Evolutionary conservation across 2,113 vertebrate species (phyloP).

Genomic region (Micronycteris hirsuta): DNA sequence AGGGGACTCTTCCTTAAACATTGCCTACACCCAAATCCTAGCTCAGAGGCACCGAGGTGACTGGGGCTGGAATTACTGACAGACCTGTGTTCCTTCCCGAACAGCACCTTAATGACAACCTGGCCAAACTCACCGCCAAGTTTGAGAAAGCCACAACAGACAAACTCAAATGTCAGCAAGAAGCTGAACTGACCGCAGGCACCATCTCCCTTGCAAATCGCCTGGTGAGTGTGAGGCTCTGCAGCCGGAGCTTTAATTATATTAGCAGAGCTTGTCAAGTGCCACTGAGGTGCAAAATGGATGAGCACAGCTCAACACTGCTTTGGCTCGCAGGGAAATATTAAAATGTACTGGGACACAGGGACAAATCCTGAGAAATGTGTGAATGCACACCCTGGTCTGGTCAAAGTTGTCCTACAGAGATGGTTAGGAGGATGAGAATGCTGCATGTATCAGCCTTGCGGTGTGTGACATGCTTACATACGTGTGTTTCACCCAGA

Average conservation of each 20-base stretch:
- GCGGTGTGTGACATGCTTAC: fast-evolving
- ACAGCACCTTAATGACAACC: slow-evolving; percentile 93
- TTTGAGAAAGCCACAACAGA: slow-evolving; percentile 94
- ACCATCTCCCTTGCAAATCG: slow-evolving; percentile 95
- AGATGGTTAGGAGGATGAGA: not conserved
- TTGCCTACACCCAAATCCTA: fast-evolving
- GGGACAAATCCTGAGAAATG: not conserved
- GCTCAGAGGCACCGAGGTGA: not conserved
- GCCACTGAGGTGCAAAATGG: not conserved
- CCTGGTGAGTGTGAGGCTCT: slow-evolving; percentile 87
- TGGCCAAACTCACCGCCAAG: slow-evolving; percentile 89
- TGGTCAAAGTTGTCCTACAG: not conserved
- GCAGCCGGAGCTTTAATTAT: not conserved
- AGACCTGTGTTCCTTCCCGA: not conserved
- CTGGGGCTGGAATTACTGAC: not conserved
- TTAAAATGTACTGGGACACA: not conserved
- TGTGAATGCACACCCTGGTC: not conserved
- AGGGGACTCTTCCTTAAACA: not conserved
- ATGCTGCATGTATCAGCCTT: not conserved
- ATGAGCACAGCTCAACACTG: not conserved
- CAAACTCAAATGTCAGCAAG: slow-evolving; percentile 93
- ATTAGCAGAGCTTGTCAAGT: not conserved
- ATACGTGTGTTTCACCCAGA: fast-evolving
- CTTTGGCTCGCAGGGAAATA: not conserved
- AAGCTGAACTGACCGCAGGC: slow-evolving; percentile 88